Conservation (phyloP, 1,140 invertebrate species). For the Heterodera carotae region DNA sequence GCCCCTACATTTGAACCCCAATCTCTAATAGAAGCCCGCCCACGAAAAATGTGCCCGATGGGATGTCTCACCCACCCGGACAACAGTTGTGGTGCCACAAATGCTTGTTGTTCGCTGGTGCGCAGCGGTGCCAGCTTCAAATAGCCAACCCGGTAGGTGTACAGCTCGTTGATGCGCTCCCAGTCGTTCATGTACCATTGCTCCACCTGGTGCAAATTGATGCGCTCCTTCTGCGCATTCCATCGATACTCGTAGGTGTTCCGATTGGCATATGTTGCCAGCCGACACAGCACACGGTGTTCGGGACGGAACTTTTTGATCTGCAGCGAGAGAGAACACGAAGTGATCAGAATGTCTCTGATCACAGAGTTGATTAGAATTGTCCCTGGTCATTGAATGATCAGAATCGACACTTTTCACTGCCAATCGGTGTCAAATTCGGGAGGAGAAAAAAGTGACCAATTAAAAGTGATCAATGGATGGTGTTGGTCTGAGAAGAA, state of each 20-base stretch:
- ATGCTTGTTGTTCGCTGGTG: conserved; percentile 41
- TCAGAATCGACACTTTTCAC: too few species aligned
- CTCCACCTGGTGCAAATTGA: conserved; percentile 61
- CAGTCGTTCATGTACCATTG: conserved; percentile 64
- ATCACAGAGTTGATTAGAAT: too few species aligned
- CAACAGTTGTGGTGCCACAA: conserved; percentile 44
- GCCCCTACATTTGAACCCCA: too few species aligned
- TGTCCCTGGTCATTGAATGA: too few species aligned
- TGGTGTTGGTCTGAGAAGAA: too few species aligned
- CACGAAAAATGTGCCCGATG: background rate
- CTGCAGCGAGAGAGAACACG: conserved; percentile 36
- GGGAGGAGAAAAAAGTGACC: too few species aligned
- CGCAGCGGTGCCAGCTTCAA: conserved; percentile 59
- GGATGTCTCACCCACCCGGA: conserved; percentile 35
- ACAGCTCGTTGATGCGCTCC: conserved; percentile 62
- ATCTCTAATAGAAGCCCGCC: too few species aligned
- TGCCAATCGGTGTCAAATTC: too few species aligned
- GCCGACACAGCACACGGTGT: conserved; percentile 58
- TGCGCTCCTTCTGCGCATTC: conserved; percentile 61
- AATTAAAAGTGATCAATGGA: too few species aligned
- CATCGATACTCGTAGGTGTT: conserved; percentile 62
- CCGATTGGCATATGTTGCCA: conserved; percentile 52
- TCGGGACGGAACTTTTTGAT: conserved; percentile 65
- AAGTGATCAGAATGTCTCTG: conserved; percentile 20
- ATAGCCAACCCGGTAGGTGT: conserved; percentile 64